Conservation (phyloP, 1,140 invertebrate genomes). For the Harlomillsia oculata region DNA sequence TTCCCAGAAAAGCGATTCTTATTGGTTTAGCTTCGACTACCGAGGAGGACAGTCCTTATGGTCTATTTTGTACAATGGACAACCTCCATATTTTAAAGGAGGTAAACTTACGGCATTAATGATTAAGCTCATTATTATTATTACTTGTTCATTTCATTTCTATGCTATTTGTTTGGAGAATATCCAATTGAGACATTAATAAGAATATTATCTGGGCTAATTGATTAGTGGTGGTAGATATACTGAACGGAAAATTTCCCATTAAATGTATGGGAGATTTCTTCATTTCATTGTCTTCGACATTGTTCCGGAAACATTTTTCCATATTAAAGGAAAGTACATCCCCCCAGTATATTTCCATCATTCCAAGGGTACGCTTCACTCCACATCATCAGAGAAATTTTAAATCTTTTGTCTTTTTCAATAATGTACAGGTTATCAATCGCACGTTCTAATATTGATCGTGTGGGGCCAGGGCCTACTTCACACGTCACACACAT, state of each 20-base stretch:
- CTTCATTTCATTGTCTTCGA: slow-evolving; percentile 50
- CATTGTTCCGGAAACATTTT: slow-evolving; percentile 55
- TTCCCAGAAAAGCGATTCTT: no score
- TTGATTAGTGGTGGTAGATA: slow-evolving; percentile 86
- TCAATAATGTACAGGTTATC: slow-evolving; percentile 76
- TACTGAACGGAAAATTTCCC: slow-evolving; percentile 95
- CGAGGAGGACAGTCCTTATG: no score
- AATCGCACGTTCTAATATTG: slow-evolving; percentile 67
- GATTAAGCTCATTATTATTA: no score
- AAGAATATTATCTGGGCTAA: no score
- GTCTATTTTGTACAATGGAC: no score
- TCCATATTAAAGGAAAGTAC: slow-evolving; percentile 71
- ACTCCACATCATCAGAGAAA: slow-evolving; percentile 67
- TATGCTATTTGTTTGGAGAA: no score
- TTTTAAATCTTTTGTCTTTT: slow-evolving; percentile 83
- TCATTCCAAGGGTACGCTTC: slow-evolving; percentile 53
- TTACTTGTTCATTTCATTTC: no score
- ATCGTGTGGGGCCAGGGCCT: slow-evolving; percentile 86
- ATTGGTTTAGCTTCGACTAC: no score
- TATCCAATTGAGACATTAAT: no score
- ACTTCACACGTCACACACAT: slow-evolving; percentile 93
- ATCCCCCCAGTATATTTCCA: slow-evolving; percentile 75
- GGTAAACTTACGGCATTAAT: no score
- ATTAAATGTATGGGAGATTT: slow-evolving; percentile 67
- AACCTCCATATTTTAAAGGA: no score